Evolutionary conservation across 2,113 vertebrate species (phyloP).

Genomic region (Anguilla rostrata): DNA sequence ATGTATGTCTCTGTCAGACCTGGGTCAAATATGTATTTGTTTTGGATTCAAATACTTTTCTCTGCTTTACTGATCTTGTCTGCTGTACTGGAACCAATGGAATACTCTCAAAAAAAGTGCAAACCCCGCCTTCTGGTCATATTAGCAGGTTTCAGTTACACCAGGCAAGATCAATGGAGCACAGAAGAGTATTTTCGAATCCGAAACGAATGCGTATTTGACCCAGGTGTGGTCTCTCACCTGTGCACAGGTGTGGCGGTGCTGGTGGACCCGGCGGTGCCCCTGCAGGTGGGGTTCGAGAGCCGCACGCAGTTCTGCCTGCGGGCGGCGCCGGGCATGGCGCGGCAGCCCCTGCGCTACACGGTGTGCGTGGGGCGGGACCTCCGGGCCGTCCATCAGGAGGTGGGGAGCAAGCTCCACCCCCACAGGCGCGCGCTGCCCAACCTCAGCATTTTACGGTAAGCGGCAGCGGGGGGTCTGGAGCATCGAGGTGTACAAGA

Average conservation of each 20-base stretch:
- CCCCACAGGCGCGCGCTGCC: slow-evolving; percentile 61
- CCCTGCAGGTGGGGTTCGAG: slow-evolving; percentile 75
- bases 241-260: slow-evolving; percentile 75
- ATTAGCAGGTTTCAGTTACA: too few species aligned
- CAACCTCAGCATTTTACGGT: slow-evolving; percentile 71
- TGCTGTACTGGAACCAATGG: too few species aligned
- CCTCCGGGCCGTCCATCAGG: slow-evolving; percentile 67
- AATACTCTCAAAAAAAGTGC: too few species aligned
- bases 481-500: too few species aligned
- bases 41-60: too few species aligned
- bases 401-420: slow-evolving; percentile 54
- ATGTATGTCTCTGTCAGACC: too few species aligned
- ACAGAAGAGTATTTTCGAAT: too few species aligned
- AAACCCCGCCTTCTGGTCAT: too few species aligned
- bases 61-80: too few species aligned
- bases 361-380: slow-evolving; percentile 74
- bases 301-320: slow-evolving; percentile 78
- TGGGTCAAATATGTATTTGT: too few species aligned
- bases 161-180: too few species aligned
- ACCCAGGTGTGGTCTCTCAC: background rate
- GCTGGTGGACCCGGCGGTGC: slow-evolving; percentile 66
- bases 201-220: too few species aligned
- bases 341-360: slow-evolving; percentile 72
- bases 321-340: slow-evolving; percentile 63
- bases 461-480: slow-evolving; percentile 24